Percentiles rank a stretch among this genome's conserved stretches.
These are phyloP conservation scores for Ibidorhyncha struthersii DNA, from an alignment of 2,113 vertebrate genomes.

Conservation along the genomic window DNA sequence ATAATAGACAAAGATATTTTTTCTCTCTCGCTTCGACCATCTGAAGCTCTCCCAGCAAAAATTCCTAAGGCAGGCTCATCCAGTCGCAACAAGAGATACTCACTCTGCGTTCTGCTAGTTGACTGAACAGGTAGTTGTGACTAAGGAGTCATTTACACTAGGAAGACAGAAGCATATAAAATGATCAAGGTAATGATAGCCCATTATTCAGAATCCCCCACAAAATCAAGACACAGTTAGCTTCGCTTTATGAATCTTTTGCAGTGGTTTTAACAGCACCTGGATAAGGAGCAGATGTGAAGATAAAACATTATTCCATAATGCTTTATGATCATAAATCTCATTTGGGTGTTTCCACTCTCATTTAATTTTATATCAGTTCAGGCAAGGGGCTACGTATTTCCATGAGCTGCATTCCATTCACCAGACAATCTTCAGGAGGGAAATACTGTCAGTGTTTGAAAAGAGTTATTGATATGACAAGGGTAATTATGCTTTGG, in stretches of 20 bases:
- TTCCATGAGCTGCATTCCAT: background rate
- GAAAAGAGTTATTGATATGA: background rate
- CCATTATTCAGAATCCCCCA: conserved; percentile 2
- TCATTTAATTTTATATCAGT: conserved; percentile 42
- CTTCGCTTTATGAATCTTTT: conserved; percentile 26
- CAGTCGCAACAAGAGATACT: background rate
- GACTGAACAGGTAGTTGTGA: background rate
- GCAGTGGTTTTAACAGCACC: conserved; percentile 22
- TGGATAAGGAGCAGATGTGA: conserved; percentile 4
- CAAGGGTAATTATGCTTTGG: background rate
- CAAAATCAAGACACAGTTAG: conserved; percentile 2
- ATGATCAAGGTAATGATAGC: background rate
- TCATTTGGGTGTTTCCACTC: conserved; percentile 4
- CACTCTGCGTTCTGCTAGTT: background rate
- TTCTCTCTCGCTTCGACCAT: background rate
- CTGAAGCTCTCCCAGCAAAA: background rate
- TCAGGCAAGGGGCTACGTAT: background rate
- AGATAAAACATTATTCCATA: conserved; percentile 35
- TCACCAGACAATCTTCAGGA: background rate
- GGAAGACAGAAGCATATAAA: background rate
- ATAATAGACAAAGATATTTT: background rate
- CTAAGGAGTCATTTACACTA: conserved; percentile 3
- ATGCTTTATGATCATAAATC: conserved; percentile 36
- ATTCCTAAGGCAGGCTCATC: background rate
- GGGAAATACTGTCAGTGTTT: background rate